Conservation (phyloP, 2,888 invertebrate species). For the Catocala nupta region DNA sequence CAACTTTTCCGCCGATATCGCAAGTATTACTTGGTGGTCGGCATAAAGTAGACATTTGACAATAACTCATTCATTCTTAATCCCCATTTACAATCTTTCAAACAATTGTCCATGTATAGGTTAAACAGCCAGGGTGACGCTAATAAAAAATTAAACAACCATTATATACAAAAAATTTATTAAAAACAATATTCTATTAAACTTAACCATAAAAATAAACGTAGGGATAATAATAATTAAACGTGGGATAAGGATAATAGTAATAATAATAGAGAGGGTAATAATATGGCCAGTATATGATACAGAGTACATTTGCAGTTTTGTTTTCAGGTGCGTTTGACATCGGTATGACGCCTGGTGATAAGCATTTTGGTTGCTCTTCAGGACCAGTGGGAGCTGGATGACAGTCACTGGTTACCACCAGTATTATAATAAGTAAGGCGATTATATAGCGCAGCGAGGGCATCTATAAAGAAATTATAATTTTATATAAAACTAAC, state of each 20-base stretch:
- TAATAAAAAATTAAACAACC: background rate
- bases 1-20: too few relatives aligned
- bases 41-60: too few relatives aligned
- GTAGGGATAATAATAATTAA: conserved; percentile 36
- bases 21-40: too few relatives aligned
- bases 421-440: background rate
- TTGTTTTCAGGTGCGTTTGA: too few relatives aligned
- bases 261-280: conserved; percentile 45
- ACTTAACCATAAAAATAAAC: conserved; percentile 27
- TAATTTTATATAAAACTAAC: background rate
- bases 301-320: conserved; percentile 3
- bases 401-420: background rate
- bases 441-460: background rate
- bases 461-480: background rate
- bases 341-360: background rate
- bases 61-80: too few relatives aligned
- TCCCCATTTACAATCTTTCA: too few relatives aligned
- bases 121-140: too few relatives aligned
- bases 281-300: conserved; percentile 36
- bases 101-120: too few relatives aligned
- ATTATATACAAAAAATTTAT: background rate
- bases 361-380: background rate
- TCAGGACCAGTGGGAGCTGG: background rate
- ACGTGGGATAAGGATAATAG: conserved; percentile 39
- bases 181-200: background rate